Percentiles rank a stretch among this genome's conserved stretches.
Conservation (phyloP, 2,113 vertebrate genomes). For the Chascanopsetta lugubris region DNA sequence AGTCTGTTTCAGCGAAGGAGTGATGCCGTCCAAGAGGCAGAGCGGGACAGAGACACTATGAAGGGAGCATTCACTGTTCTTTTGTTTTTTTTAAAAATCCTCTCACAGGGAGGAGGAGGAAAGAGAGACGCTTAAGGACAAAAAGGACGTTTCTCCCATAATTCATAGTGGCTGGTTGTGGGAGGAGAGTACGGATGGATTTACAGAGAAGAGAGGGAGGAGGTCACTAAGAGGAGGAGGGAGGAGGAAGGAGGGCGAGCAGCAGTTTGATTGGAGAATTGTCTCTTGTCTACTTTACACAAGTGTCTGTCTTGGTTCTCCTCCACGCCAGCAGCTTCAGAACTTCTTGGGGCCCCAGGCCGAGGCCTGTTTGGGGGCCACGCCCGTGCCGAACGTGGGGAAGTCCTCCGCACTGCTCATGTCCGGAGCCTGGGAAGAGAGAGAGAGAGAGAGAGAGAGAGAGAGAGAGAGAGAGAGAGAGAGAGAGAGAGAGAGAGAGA, state of each 20-base stretch:
- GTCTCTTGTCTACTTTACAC: slow-evolving; percentile 55
- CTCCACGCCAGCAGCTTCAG: slow-evolving; percentile 58
- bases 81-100: neutral
- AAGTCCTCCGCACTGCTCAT: slow-evolving; percentile 87
- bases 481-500: no score
- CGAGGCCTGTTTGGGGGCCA: slow-evolving; percentile 82
- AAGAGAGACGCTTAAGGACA: slow-evolving; percentile 25
- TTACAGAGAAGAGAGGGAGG: slow-evolving; percentile 38
- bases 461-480: no score
- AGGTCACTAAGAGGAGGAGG: slow-evolving; percentile 23
- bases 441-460: no score
- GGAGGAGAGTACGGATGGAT: slow-evolving; percentile 28
- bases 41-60: slow-evolving; percentile 42
- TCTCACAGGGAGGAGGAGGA: neutral
- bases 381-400: slow-evolving; percentile 81
- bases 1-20: no score
- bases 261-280: slow-evolving; percentile 63
- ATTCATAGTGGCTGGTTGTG: slow-evolving; percentile 65
- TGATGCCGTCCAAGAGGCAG: no score
- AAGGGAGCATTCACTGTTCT: slow-evolving; percentile 33
- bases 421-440: slow-evolving; percentile 85
- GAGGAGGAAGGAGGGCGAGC: slow-evolving; percentile 57
- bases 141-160: slow-evolving; percentile 56
- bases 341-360: slow-evolving; percentile 87
- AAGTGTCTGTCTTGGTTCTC: slow-evolving; percentile 7